Percentiles rank a stretch among this genome's conserved stretches.
phyloP scores from a whole-genome alignment of 2,797 vertebrate species.

The Trematocara caparti region DNA sequence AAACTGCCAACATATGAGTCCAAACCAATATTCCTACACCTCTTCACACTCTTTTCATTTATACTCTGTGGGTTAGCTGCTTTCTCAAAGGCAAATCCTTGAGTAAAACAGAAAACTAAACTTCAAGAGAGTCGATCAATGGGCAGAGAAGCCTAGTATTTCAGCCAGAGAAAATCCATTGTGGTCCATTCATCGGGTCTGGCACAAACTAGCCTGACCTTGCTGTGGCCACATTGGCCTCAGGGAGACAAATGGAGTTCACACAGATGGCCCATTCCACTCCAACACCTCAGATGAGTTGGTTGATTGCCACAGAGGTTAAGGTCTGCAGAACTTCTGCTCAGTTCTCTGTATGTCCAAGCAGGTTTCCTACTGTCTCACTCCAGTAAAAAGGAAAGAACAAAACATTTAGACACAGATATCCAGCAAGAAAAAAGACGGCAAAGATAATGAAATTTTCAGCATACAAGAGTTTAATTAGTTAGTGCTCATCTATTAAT shows the following conservation, averaged over 20 bases:
- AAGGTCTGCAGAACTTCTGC: not conserved
- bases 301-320: constrained; percentile 10
- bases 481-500: not conserved
- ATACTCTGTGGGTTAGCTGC: not conserved
- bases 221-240: constrained; percentile 5
- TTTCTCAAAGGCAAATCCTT: constrained; percentile 25
- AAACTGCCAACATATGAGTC: constrained; percentile 16
- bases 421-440: not conserved
- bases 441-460: not conserved
- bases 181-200: constrained; percentile 14
- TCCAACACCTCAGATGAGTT: not conserved
- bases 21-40: constrained; percentile 1
- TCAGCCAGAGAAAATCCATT: constrained; percentile 30
- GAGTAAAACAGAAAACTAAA: constrained; percentile 26
- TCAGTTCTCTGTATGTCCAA: not conserved
- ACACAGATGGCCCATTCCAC: not conserved
- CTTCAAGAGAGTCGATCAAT: constrained; percentile 45
- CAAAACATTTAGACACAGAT: not conserved
- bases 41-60: not conserved
- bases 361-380: not conserved
- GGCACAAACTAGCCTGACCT: constrained; percentile 12
- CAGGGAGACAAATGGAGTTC: constrained; percentile 5
- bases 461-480: not conserved
- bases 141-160: constrained; percentile 11
- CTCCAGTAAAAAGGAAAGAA: not conserved